These are phyloP conservation scores for Drosophila longiperda DNA, from an alignment of 2,888 invertebrate genomes.

Conservation along the genomic window DNA sequence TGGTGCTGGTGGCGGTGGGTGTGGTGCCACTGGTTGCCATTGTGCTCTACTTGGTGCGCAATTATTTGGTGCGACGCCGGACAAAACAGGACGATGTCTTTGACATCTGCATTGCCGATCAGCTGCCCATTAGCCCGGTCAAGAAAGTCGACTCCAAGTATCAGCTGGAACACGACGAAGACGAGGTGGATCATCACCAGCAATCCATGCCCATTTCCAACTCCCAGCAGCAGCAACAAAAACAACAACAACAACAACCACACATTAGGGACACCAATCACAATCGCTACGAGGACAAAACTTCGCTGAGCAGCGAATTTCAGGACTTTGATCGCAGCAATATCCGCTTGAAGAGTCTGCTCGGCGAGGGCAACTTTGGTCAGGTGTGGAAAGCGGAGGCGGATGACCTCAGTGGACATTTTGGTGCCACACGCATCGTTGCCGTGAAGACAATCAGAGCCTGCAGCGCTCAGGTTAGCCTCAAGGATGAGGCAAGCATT, in stretches of 20 bases:
- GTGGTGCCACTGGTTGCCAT: constrained; percentile 87
- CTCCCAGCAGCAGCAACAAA: constrained; percentile 31
- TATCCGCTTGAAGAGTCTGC: constrained; percentile 90
- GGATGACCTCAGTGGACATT: constrained; percentile 91
- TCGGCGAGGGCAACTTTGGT: constrained; percentile 94
- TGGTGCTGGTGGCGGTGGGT: constrained; percentile 87
- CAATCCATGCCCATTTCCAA: constrained; percentile 41
- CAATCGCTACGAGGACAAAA: constrained; percentile 79
- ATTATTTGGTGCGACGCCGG: constrained; percentile 86
- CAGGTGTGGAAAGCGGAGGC: constrained; percentile 95
- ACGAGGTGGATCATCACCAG: constrained; percentile 72
- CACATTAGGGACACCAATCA: constrained; percentile 65
- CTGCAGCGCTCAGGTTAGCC: constrained; percentile 90
- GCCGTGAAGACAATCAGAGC: constrained; percentile 94
- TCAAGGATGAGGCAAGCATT: constrained; percentile 92
- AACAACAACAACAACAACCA: constrained; percentile 50
- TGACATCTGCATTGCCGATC: constrained; percentile 88
- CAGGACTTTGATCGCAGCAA: constrained; percentile 92
- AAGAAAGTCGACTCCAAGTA: constrained; percentile 82
- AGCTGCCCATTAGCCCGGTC: constrained; percentile 85
- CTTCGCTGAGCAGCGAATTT: constrained; percentile 80
- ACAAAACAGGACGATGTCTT: constrained; percentile 86
- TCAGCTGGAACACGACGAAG: constrained; percentile 68
- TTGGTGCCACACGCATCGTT: constrained; percentile 91
- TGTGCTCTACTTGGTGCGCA: constrained; percentile 86